Evolutionary conservation across 2,888 invertebrate genomes (phyloP), one percentile per base, ranked within the genome.

Genomic region (Sphecodes monilicornis): DNA sequence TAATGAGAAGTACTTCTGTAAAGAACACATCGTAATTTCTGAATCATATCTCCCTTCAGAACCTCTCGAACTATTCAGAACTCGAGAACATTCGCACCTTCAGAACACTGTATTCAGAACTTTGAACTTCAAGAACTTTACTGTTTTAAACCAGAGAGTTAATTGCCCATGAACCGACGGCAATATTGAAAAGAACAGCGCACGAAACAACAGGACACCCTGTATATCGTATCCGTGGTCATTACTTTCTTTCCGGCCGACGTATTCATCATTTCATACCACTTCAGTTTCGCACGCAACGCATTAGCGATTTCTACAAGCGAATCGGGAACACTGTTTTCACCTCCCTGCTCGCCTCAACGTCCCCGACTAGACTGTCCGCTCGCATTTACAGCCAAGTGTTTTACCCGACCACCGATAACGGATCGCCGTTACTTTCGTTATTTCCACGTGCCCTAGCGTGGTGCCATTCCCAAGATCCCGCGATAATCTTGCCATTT

Each of bases 391-490:
- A 50, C 70, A 18, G 29, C 36, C 36, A 29, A 70, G 76, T 46
- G 26, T 50, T 50, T 68, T 76, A 76, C 50, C 11, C 36, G 36
- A 18, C 22, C 4, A 22, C 60, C 57, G 77, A 77, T 77, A 77
- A 77, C 41, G 50, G 70, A 77, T 77, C 77, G 70, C 43, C 71
- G 71, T 71, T 72, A 41, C 78, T 79, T 72, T 74, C 78, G 68
- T 75, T 80, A 80, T 80, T 75, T 80, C 80, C 80, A 80, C 75
- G 66, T 69, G 68, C 73, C 32, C 66, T 39, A 66, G 76, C 46
- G 66, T 8, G 69, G 76, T 68, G 64, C 64, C 46, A 57, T 64
- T 32, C 57, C 18, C 22, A 41, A 73, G 81, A 77, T 39, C 32
- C 73, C 0, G n/a, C 73, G 77, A 84, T 74, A 74, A 69, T n/a